phyloP scores from a whole-genome alignment of 1,140 invertebrate species.

The Aphelinus certus region DNA sequence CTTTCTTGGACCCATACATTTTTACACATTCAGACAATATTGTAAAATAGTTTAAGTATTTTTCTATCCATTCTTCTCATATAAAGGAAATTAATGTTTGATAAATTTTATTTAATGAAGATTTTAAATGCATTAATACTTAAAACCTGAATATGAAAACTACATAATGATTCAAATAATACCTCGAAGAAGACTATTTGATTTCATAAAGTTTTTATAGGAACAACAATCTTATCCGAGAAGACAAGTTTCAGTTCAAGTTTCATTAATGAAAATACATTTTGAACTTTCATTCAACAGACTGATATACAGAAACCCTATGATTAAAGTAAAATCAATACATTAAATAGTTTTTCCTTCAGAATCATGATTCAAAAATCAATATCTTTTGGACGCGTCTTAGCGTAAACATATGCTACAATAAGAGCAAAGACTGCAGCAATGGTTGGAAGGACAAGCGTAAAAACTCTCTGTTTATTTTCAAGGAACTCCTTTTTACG shows the following conservation, averaged over 20 bases:
- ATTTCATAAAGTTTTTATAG: slow-evolving; percentile 2
- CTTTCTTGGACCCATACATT: slow-evolving; percentile 24
- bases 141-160: background rate
- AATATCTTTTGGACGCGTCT: slow-evolving; percentile 72
- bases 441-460: slow-evolving; percentile 78
- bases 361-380: slow-evolving; percentile 53
- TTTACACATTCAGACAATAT: slow-evolving; percentile 14
- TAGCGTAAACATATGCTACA: slow-evolving; percentile 79
- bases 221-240: background rate
- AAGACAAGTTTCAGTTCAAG: background rate
- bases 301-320: background rate
- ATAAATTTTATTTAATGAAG: background rate
- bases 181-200: background rate
- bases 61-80: background rate
- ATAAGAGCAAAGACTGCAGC: slow-evolving; percentile 77
- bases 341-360: no score
- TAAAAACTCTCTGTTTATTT: slow-evolving; percentile 79
- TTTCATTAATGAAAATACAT: slow-evolving; percentile 1
- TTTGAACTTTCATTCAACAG: background rate
- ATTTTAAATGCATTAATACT: no score
- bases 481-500: slow-evolving; percentile 83
- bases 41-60: background rate
- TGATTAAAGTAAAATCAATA: slow-evolving; percentile 10
- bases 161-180: background rate
- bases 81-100: background rate